Conservation (phyloP, 2,113 vertebrate genomes). For the Todiramphus chloris region DNA sequence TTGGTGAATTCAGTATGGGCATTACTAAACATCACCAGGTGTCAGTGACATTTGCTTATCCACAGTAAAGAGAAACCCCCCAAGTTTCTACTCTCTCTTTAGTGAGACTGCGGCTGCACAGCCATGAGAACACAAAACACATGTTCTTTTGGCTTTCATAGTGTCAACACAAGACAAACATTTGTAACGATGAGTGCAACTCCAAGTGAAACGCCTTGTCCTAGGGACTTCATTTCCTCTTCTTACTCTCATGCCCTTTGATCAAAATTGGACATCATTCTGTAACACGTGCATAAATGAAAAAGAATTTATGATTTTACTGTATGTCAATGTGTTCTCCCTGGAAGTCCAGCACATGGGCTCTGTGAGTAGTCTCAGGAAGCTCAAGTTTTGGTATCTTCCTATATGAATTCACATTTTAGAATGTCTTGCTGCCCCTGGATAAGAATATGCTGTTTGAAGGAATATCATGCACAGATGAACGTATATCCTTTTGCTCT, state of each 20-base stretch:
- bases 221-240: not conserved
- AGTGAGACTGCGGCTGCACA: not conserved
- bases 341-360: not conserved
- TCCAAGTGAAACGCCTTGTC: not conserved
- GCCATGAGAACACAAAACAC: not conserved
- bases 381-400: not conserved
- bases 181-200: not conserved
- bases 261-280: not conserved
- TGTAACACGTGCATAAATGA: fast-evolving
- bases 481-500: not conserved
- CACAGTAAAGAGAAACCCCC: not conserved
- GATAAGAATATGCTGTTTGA: not conserved
- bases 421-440: not conserved
- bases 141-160: not conserved
- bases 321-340: not conserved
- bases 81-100: not conserved
- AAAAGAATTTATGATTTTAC: not conserved
- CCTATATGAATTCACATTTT: not conserved
- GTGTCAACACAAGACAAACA: not conserved
- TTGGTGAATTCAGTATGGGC: not conserved
- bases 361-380: not conserved
- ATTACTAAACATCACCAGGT: not conserved
- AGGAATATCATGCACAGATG: not conserved
- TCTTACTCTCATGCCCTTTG: not conserved
- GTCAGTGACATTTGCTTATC: not conserved